phyloP scores from a whole-genome alignment of 2,113 vertebrate genomes.

The Colistium nudipinnis region DNA sequence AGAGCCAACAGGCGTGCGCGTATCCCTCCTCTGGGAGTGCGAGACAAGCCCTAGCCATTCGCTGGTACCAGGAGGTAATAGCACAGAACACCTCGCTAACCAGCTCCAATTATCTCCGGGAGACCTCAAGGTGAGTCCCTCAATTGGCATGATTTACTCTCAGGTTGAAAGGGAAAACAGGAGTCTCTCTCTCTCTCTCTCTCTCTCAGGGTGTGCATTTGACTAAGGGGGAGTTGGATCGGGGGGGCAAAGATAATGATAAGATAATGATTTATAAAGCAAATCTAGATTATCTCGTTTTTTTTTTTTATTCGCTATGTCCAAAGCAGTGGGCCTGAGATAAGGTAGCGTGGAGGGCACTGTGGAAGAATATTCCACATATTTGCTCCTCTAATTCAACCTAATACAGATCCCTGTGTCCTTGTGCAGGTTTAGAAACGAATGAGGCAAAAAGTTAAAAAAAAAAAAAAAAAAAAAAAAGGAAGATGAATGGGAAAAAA shows the following conservation, averaged over 20 bases:
- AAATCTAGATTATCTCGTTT: constrained; percentile 57
- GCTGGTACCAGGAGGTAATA: constrained; percentile 80
- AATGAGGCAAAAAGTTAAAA: constrained; percentile 65
- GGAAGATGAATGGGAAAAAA: constrained; percentile 57
- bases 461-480: constrained; percentile 48
- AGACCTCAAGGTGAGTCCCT: constrained; percentile 79
- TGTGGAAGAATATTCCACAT: constrained; percentile 66
- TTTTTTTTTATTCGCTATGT: constrained; percentile 68
- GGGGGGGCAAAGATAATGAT: constrained; percentile 49
- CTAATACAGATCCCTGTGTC: constrained; percentile 47
- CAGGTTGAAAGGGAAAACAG: constrained; percentile 73
- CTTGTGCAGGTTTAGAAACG: constrained; percentile 58
- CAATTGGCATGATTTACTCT: constrained; percentile 78
- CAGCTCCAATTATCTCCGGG: constrained; percentile 82
- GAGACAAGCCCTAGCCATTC: constrained; percentile 73
- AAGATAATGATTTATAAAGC: constrained; percentile 72
- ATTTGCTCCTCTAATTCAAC: constrained; percentile 62
- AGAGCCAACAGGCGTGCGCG: constrained; percentile 69
- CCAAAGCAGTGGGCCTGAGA: constrained; percentile 64
- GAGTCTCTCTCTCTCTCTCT: constrained; percentile 63
- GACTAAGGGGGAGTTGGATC: constrained; percentile 54
- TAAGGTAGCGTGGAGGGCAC: constrained; percentile 53
- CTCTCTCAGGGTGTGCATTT: constrained; percentile 52
- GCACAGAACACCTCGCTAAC: constrained; percentile 81
- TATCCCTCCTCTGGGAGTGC: constrained; percentile 70